Percentiles rank a stretch among this genome's conserved stretches.
phyloP scores from a whole-genome alignment of 2,888 invertebrate species.

The Lasioglossum leucozonium region DNA sequence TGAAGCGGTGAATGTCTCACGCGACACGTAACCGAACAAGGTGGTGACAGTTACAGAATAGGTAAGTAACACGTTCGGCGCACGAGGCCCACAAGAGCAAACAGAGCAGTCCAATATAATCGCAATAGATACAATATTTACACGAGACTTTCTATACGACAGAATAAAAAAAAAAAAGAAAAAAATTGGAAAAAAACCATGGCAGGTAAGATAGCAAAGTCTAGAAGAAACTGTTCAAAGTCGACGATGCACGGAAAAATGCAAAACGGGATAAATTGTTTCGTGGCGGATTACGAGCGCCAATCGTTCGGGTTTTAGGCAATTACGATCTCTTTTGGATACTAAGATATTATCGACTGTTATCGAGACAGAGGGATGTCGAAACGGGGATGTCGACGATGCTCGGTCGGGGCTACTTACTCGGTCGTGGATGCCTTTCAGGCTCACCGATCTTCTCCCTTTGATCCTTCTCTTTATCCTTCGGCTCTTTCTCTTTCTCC shows the following conservation, averaged over 20 bases:
- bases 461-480: conserved; percentile 80
- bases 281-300: conserved; percentile 62
- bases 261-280: conserved; percentile 63
- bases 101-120: conserved; percentile 70
- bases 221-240: neutral
- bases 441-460: conserved; percentile 80
- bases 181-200: neutral
- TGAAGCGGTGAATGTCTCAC: conserved; percentile 63
- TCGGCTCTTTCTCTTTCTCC: conserved; percentile 81
- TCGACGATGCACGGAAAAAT: conserved; percentile 76
- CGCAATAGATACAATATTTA: conserved; percentile 55
- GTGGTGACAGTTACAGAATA: conserved; percentile 32
- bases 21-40: conserved; percentile 50
- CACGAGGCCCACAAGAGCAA: conserved; percentile 74
- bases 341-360: conserved; percentile 59
- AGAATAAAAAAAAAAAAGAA: neutral
- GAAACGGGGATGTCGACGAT: conserved; percentile 20
- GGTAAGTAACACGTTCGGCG: conserved; percentile 62
- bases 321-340: conserved; percentile 44
- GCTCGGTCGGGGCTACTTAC: conserved; percentile 77
- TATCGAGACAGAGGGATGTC: conserved; percentile 35
- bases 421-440: conserved; percentile 84
- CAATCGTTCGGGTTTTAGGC: conserved; percentile 52
- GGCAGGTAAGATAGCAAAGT: neutral
- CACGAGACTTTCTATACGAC: conserved; percentile 33